Percentiles rank a stretch among this genome's conserved stretches.
These are phyloP conservation scores for Aix galericulata DNA, from an alignment of 2,113 vertebrate species.

Conservation along the genomic window DNA sequence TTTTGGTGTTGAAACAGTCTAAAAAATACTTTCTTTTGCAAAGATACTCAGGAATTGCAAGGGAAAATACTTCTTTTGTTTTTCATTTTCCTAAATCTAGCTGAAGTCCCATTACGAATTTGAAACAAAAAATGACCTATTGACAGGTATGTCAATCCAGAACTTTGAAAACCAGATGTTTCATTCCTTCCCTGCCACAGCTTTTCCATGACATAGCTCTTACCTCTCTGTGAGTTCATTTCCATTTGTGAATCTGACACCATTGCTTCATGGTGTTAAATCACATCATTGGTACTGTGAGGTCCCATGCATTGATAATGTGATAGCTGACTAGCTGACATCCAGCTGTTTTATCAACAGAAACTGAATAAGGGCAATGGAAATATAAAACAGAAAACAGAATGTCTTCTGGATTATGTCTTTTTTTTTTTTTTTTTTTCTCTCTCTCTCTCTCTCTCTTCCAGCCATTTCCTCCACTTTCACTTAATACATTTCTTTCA, in stretches of 20 bases:
- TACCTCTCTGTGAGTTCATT: not conserved
- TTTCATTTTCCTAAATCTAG: not conserved
- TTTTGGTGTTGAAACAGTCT: not conserved
- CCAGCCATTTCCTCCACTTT: not conserved
- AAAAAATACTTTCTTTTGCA: not conserved
- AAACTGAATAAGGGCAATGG: not conserved
- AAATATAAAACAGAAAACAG: not conserved
- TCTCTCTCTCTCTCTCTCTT: not conserved
- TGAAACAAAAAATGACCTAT: not conserved
- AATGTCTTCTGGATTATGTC: not conserved
- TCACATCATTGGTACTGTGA: not conserved
- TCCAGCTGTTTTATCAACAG: not conserved
- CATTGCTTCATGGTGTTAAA: not conserved
- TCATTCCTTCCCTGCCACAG: not conserved
- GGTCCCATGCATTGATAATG: not conserved
- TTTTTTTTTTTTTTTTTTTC: not conserved
- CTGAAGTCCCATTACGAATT: not conserved
- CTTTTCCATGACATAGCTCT: not conserved
- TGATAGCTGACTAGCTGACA: not conserved
- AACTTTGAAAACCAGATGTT: not conserved
- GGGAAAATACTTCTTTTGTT: not conserved
- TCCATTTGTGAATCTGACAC: not conserved
- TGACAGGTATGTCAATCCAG: not conserved
- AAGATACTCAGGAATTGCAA: not conserved
- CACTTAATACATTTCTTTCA: not conserved